phyloP scores from a whole-genome alignment of 2,797 vertebrate species.

The Sebastes cheni region DNA sequence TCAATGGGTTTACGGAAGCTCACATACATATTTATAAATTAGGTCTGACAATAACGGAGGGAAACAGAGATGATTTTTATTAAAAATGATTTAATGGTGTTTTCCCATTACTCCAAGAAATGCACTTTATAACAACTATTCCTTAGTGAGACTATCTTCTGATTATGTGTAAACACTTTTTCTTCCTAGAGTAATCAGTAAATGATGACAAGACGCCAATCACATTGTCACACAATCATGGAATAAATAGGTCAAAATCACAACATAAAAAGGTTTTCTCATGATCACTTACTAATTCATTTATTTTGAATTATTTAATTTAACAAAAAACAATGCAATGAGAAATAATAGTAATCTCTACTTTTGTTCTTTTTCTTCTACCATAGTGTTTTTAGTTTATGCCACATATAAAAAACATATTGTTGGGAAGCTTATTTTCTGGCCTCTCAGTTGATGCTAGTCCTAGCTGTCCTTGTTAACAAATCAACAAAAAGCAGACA shows the following conservation, averaged over 20 bases:
- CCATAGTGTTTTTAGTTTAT: no score
- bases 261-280: background rate
- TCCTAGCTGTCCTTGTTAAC: no score
- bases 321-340: background rate
- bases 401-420: no score
- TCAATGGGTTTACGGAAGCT: background rate
- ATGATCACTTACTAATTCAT: background rate
- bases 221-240: background rate
- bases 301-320: background rate
- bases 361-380: no score
- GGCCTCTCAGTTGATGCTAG: no score
- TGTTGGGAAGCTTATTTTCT: no score
- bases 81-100: background rate
- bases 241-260: background rate
- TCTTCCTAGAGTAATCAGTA: background rate
- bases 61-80: background rate
- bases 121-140: background rate
- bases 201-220: background rate
- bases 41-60: background rate
- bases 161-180: background rate
- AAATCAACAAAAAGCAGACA: no score
- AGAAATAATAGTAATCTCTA: background rate
- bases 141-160: background rate
- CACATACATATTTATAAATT: background rate
- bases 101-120: background rate